Conservation (phyloP, 2,888 invertebrate species). For the Chesias legatella region DNA sequence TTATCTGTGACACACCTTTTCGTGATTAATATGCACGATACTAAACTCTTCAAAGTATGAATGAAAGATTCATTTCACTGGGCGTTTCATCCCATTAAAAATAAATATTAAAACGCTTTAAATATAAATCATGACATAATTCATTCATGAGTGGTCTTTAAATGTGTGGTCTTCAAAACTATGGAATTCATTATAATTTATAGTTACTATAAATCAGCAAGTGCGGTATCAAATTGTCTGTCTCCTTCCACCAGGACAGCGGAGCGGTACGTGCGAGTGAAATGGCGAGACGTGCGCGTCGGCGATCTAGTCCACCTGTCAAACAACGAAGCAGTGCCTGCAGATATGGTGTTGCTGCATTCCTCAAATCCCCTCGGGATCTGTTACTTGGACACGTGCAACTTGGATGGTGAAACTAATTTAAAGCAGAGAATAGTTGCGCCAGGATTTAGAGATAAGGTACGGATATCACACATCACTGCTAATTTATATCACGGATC, state of each 20-base stretch:
- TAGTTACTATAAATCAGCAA: conserved; percentile 18
- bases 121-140: conserved; percentile 19
- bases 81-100: too few relatives aligned
- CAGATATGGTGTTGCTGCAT: conserved; percentile 93
- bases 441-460: conserved; percentile 87
- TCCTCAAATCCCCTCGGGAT: conserved; percentile 93
- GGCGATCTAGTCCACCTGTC: conserved; percentile 97
- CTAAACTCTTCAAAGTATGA: too few relatives aligned
- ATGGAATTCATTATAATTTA: conserved; percentile 20
- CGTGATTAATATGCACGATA: too few relatives aligned
- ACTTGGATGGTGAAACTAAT: conserved; percentile 97
- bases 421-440: conserved; percentile 94
- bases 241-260: conserved; percentile 81
- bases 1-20: too few relatives aligned
- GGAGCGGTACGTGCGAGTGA: conserved; percentile 89
- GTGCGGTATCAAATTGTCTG: conserved; percentile 8
- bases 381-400: conserved; percentile 97
- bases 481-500: too few relatives aligned
- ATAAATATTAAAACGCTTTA: too few relatives aligned
- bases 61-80: too few relatives aligned
- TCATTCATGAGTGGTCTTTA: conserved; percentile 8
- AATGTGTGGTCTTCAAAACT: conserved; percentile 17
- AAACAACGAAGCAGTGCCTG: conserved; percentile 97
- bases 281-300: conserved; percentile 95
- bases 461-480: conserved; percentile 40